Percentiles rank a stretch among this genome's conserved stretches.
These are phyloP conservation scores for Acanthopleura granulata DNA, from an alignment of 2,888 invertebrate genomes.

Conservation along the genomic window DNA sequence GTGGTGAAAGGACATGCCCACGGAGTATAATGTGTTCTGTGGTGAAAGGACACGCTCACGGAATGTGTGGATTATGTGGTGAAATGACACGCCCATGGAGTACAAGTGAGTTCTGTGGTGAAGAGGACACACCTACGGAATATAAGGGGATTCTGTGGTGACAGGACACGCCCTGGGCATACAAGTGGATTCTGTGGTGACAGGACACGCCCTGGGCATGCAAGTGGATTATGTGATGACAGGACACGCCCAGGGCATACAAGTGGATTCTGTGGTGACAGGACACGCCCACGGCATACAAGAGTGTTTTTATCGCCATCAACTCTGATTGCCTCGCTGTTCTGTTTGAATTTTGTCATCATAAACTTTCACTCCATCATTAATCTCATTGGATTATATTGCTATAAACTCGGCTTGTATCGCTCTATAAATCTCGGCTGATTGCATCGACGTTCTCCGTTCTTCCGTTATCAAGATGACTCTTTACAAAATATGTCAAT, in stretches of 20 bases:
- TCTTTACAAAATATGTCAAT: no score
- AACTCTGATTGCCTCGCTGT: no score
- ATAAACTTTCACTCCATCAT: no score
- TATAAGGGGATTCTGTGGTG: slow-evolving; percentile 57
- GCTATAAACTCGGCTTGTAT: no score
- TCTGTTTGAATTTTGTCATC: no score
- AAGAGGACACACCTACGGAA: slow-evolving; percentile 37
- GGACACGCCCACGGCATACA: slow-evolving; percentile 41
- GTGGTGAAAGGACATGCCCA: slow-evolving; percentile 46
- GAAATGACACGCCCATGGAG: slow-evolving; percentile 38
- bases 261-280: slow-evolving; percentile 54
- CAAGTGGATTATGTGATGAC: slow-evolving; percentile 54
- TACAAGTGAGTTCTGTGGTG: slow-evolving; percentile 55
- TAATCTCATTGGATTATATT: no score
- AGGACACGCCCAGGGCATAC: slow-evolving; percentile 40
- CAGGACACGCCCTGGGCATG: slow-evolving; percentile 39
- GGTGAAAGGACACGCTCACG: slow-evolving; percentile 44
- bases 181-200: slow-evolving; percentile 53
- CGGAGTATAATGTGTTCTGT: slow-evolving; percentile 50
- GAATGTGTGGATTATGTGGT: slow-evolving; percentile 54
- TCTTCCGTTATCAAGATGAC: no score
- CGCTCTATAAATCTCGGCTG: no score
- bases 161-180: slow-evolving; percentile 39
- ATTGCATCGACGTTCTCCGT: no score
- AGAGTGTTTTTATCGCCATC: slow-evolving; percentile 37